Conservation (phyloP, 2,113 vertebrate genomes). For the Oreochromis niloticus region DNA sequence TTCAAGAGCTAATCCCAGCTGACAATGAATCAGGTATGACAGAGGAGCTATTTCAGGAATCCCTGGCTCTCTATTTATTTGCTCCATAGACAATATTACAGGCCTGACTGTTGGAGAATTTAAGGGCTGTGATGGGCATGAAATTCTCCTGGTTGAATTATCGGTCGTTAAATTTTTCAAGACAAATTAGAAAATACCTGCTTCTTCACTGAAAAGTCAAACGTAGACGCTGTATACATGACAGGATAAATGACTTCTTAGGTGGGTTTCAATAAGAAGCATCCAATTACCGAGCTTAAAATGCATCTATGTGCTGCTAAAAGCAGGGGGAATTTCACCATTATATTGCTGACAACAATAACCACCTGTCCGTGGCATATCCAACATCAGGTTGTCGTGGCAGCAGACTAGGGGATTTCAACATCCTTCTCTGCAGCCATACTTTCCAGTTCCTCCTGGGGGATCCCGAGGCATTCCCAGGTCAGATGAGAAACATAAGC, state of each 20-base stretch:
- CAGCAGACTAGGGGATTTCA: background rate
- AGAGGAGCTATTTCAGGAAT: background rate
- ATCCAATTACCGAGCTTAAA: background rate
- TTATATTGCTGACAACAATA: background rate
- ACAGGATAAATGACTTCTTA: background rate
- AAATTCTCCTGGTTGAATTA: background rate
- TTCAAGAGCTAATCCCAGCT: background rate
- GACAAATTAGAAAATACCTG: background rate
- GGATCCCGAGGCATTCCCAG: background rate
- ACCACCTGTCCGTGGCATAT: background rate
- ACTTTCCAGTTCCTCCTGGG: background rate
- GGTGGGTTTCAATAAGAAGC: background rate
- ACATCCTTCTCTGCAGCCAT: background rate
- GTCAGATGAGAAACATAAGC: background rate
- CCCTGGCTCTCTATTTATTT: background rate
- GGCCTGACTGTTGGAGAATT: background rate
- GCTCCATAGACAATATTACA: background rate
- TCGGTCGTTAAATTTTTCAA: background rate
- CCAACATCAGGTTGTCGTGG: background rate
- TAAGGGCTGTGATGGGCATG: rapidly evolving
- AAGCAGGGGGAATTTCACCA: background rate
- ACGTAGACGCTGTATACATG: background rate
- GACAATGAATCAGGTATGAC: background rate
- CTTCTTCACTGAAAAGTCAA: background rate
- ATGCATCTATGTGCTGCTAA: background rate